These are phyloP conservation scores for Gopherus evgoodei DNA, from an alignment of 2,113 vertebrate species.

Conservation along the genomic window DNA sequence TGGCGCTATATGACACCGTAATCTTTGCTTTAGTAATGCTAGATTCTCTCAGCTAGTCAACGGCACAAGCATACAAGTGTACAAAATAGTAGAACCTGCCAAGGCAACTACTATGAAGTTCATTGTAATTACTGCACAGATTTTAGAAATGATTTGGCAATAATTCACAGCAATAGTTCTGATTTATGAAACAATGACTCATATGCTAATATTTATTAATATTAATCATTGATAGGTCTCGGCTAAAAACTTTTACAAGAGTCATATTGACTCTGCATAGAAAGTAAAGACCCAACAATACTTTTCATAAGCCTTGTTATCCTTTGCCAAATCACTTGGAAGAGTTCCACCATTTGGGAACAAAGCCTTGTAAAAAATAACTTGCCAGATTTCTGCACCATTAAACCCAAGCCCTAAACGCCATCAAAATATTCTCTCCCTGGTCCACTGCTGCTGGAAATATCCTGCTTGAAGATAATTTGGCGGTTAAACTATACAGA, in stretches of 20 bases:
- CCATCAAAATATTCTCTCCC: background rate
- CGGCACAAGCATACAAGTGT: background rate
- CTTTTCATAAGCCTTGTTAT: background rate
- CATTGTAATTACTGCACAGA: background rate
- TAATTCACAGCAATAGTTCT: background rate
- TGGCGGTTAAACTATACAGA: background rate
- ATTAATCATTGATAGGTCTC: background rate
- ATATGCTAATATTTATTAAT: background rate
- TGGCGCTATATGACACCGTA: background rate
- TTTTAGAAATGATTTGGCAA: background rate
- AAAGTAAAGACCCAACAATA: background rate
- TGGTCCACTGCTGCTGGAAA: background rate
- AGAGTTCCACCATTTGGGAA: background rate
- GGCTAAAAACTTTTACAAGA: background rate
- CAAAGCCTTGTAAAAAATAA: background rate
- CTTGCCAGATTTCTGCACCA: background rate
- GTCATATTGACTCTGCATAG: fast-evolving
- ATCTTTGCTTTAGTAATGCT: background rate
- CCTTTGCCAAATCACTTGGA: background rate
- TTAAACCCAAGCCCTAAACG: background rate
- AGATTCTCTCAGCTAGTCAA: background rate
- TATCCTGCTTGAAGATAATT: background rate
- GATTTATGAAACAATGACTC: background rate
- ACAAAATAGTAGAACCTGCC: background rate
- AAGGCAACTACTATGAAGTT: slow-evolving; percentile 7